A percentile compares a stretch with the other conserved stretches of the same genome.
Evolutionary conservation across 2,888 invertebrate species (phyloP).

Genomic region (Dusona sp.): DNA sequence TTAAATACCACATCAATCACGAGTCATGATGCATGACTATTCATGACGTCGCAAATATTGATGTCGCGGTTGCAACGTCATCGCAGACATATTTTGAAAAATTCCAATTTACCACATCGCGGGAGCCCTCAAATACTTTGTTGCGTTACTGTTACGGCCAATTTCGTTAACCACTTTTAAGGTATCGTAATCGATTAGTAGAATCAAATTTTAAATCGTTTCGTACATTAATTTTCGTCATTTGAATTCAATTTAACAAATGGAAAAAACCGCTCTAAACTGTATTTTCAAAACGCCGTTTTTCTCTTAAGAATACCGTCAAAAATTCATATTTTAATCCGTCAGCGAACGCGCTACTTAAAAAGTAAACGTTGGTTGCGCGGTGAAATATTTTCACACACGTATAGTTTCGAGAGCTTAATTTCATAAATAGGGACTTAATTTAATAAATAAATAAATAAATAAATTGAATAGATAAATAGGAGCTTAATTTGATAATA

Average conservation of each 20-base stretch:
- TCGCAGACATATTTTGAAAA: slow-evolving; percentile 1
- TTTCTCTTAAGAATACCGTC: neutral
- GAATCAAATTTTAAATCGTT: neutral
- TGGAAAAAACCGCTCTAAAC: neutral
- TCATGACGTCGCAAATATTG: slow-evolving; percentile 27
- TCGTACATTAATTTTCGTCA: neutral
- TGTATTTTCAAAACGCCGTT: neutral
- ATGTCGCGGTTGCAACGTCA: slow-evolving; percentile 14
- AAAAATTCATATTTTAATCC: too few relatives aligned
- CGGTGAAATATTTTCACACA: too few relatives aligned
- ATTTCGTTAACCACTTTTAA: neutral
- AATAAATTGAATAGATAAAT: too few relatives aligned
- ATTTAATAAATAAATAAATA: too few relatives aligned
- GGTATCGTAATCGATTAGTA: neutral
- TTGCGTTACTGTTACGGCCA: neutral
- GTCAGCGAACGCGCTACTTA: too few relatives aligned
- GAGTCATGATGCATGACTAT: slow-evolving; percentile 33
- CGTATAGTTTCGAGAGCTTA: too few relatives aligned
- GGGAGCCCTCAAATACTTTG: neutral
- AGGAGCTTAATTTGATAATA: too few relatives aligned
- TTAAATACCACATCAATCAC: slow-evolving; percentile 47
- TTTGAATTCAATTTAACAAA: neutral
- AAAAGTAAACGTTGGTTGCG: too few relatives aligned
- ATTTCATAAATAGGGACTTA: too few relatives aligned
- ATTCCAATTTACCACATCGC: neutral